Evolutionary conservation across 2,888 invertebrate species (phyloP), one percentile per base, ranked within the genome.

Genomic region (Aradus depressus): DNA sequence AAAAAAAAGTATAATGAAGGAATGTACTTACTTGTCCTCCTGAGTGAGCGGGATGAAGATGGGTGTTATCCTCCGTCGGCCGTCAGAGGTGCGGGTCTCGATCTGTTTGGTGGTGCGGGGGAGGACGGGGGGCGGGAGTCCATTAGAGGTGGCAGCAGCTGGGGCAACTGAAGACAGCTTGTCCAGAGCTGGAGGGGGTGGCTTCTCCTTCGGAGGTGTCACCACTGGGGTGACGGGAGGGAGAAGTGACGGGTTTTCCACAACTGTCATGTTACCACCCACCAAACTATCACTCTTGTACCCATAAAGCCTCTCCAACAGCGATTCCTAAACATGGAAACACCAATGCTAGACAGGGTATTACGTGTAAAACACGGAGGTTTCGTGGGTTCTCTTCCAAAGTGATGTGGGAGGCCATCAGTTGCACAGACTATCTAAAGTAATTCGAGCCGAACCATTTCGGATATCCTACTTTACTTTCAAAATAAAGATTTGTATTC

Each of bases 11-110:
- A 45, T 21, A 50, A 14, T 2, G 28, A 12, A 8, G 18, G n/a
- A 31, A 25, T 23, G 12, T 28, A 41, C 58, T 54, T 38, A 63
- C 60, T 61, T 59, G 53, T 55, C 59, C 23, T 62, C 62, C 4
- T 58, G 58, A 26, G 59, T 56, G 10, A 60, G 57, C 18, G 91
- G 88, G 62, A 97, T 82, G 66, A 91, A 92, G 70, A 97, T 89
- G 0, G 97, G 97, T 5, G 95, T 97, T 59, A 98, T 98, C 56
- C 97, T 75, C 35, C 97, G 73, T 68, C 90, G 86, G 26, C 97
- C 98, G 70, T 96, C 95, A 1, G 91, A 84, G 3, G 92, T 87
- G 58, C 89, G 76, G 0, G 90, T 92, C 72, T 96, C 95, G 19
- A 93, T 88, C 75, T 96, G 95, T 60, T 91, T 84, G 12, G 44